Base-by-base conservation (phyloP, 2,797 vertebrate species). In the Melanotaenia maccullochi region DNA sequence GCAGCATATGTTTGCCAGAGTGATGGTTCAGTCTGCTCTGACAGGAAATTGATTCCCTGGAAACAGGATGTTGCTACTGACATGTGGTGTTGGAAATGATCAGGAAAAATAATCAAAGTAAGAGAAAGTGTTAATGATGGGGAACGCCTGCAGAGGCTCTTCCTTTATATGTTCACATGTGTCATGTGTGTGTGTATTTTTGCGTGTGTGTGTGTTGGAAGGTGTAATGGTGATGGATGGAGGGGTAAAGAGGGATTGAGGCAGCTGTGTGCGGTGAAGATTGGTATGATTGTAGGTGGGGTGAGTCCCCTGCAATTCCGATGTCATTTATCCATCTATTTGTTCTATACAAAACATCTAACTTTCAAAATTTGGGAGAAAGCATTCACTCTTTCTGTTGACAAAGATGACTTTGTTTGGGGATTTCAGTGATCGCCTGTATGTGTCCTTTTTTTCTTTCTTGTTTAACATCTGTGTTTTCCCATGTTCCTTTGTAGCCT, bases 101-200 rank as follows among this genome's bases (percentile, higher is more conserved):
- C 85, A 89, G 83, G 76, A 86, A 91, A 90, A 90, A 92, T 89
- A 91, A 90, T 90, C 88, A 92, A 84, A 90, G 73, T 79, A 65
- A 76, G 83, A 89, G 79, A 84, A 79, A 85, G 87, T 86, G 89
- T 87, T 91, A 89, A 92, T 89, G 87, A 89, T 83, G 85, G 78
- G 78, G 86, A 92, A 89, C 70, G 84, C 87, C 84, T 84, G 79
- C 76, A 82, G 88, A 69, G 71, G 71, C 78, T 84, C 83, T 79
- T 85, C 73, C 74, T 89, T 87, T 76, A 60, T 71, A 44, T 71
- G 71, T 74, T 3, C 62, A 55, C 75, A 60, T 73, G 71, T 85
- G 60, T 76, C 66, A 75, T 75, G 68, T 73, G 38, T 60, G 33
- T 71, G 60, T 76, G 73, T 78, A 52, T 81, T 55, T 40, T 69